Base-by-base conservation (phyloP, 2,797 vertebrate species). In the Clangula hyemalis region DNA sequence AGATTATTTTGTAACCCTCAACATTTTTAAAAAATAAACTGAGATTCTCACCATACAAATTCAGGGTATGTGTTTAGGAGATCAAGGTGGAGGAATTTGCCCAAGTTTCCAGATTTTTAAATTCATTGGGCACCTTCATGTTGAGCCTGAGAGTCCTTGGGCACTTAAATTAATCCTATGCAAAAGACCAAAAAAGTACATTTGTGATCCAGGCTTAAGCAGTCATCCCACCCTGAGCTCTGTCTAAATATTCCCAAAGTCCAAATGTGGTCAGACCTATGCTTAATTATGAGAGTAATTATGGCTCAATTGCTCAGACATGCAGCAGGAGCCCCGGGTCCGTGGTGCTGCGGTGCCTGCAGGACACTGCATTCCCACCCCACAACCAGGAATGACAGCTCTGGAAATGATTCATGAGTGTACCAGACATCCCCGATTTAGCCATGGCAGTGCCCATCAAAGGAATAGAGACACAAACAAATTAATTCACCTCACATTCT, bases 301-400 rank as follows among this genome's bases (percentile, higher is more conserved):
- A 70, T 2, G 1, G 14, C 22, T 77, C 3, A 0, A 9, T 49
- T 54, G 57, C 27, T 77, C 20, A 5, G 25, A 6, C 0, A 0
- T 32, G 60, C 19, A 38, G 27, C 1, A 0, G 39, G 14, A 34
- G 2, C 20, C 12, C 36, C 3, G 0, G 32, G 56, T 28, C 43
- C 69, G 9, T 1, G 1, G 13, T 27, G 25, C 49, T 60, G n/a
- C 0, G 1, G 51, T 65, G 11, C 34, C 57, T 24, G 49, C 1
- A 6, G 62, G 25, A 79, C 19, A 11, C 60, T 14, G 19, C 2
- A 1, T 4, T 72, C 30, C 16, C 47, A 66, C 10, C 17, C 51
- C 41, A 89, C 71, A 73, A 51, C 13, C 70, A 24, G 70, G 30
- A 84, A 18, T 6, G 27, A n/a, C 70, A 86, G 43, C 73, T 70